Conservation (phyloP, 2,797 vertebrate species). For the Clarias platycephalus region DNA sequence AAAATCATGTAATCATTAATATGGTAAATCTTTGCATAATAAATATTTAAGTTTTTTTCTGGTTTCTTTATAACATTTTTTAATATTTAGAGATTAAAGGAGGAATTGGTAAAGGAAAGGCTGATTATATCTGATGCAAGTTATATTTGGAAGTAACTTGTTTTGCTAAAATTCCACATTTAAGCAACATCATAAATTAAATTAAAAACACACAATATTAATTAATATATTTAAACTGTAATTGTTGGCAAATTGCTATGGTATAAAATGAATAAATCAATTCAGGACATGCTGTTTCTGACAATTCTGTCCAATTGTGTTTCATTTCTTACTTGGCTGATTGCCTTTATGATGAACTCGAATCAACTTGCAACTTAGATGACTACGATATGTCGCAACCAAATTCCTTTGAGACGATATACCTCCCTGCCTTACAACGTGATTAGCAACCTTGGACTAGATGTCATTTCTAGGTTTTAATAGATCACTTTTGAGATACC, state of each 20-base stretch:
- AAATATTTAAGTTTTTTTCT: too few species aligned
- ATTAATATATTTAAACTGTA: neutral
- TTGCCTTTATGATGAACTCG: too few species aligned
- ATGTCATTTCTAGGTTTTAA: constrained; percentile 11
- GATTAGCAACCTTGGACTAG: neutral
- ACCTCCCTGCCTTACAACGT: neutral
- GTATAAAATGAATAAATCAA: too few species aligned
- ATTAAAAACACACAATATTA: neutral
- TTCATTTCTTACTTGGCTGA: too few species aligned
- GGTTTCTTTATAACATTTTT: neutral
- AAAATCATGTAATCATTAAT: neutral
- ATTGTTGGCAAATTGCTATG: too few species aligned
- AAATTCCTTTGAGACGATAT: neutral
- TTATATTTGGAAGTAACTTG: neutral
- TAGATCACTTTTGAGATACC: constrained; percentile 59
- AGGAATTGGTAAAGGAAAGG: neutral
- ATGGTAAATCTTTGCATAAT: neutral
- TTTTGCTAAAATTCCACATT: neutral
- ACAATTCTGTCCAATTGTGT: too few species aligned
- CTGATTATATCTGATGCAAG: neutral
- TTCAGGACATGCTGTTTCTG: too few species aligned
- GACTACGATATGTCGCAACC: too few species aligned
- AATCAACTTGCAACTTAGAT: too few species aligned
- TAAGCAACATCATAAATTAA: neutral
- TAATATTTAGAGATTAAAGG: neutral